A percentile compares a stretch with the other conserved stretches of the same genome.
These are phyloP conservation scores for Sarcophaga bullata DNA, from an alignment of 1,140 invertebrate species.

Conservation along the genomic window DNA sequence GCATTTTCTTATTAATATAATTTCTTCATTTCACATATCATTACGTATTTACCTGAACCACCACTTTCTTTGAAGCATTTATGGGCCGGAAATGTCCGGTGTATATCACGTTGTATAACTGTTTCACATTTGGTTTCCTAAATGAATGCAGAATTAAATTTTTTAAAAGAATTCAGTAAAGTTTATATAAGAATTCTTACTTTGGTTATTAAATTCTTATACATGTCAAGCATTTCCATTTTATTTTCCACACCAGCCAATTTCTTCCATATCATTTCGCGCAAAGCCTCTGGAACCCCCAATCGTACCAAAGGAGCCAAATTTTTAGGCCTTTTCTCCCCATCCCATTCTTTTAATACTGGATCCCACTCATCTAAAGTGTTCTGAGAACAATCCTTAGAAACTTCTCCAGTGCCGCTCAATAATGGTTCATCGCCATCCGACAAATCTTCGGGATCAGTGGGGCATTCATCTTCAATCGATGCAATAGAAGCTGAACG, in stretches of 20 bases:
- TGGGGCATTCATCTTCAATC: conserved; percentile 64
- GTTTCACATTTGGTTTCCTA: conserved; percentile 77
- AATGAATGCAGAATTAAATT: background rate
- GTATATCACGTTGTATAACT: conserved; percentile 95
- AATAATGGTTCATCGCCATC: conserved; percentile 95
- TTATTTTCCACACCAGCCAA: conserved; percentile 87
- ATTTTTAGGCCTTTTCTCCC: conserved; percentile 80
- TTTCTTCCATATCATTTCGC: conserved; percentile 97
- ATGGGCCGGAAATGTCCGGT: conserved; percentile 98
- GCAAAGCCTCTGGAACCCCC: conserved; percentile 94
- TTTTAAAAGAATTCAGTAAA: no score
- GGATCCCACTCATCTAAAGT: conserved; percentile 94
- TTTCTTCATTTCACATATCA: background rate
- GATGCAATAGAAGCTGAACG: conserved; percentile 62
- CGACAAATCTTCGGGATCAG: conserved; percentile 62
- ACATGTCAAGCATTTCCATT: conserved; percentile 88
- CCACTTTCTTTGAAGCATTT: conserved; percentile 96
- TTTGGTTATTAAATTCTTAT: conserved; percentile 91
- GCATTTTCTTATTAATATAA: background rate
- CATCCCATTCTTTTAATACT: conserved; percentile 83
- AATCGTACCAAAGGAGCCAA: conserved; percentile 81
- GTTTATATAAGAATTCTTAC: conserved; percentile 48
- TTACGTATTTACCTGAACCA: conserved; percentile 67
- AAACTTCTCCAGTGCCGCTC: conserved; percentile 95
- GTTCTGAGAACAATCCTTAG: conserved; percentile 93